A percentile compares a stretch with the other conserved stretches of the same genome.
These are phyloP conservation scores for Serinus canaria DNA, from an alignment of 2,113 vertebrate genomes.

Conservation along the genomic window DNA sequence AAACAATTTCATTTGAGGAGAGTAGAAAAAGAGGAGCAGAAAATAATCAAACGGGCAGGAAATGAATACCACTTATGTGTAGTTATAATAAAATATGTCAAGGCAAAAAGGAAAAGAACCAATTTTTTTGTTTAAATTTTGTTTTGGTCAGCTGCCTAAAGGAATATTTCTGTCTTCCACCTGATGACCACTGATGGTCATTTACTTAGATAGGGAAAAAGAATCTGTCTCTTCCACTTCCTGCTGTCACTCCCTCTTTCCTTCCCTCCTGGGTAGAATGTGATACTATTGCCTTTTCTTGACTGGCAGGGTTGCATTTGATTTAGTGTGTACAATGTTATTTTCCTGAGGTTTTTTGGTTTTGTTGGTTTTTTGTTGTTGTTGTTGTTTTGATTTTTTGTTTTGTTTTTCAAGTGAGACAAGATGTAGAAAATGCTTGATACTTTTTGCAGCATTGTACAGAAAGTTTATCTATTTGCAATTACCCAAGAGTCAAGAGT, in stretches of 20 bases:
- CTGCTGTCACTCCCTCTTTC: neutral
- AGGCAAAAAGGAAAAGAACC: neutral
- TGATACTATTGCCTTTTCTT: neutral
- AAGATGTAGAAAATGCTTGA: neutral
- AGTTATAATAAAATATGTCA: neutral
- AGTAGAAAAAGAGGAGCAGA: neutral
- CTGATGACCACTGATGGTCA: neutral
- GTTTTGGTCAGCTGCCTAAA: neutral
- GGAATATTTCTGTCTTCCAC: neutral
- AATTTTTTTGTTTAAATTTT: neutral
- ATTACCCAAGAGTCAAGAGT: neutral
- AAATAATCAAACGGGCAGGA: neutral
- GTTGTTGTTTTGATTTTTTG: neutral
- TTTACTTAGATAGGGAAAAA: neutral
- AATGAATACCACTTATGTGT: neutral
- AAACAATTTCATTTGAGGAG: neutral
- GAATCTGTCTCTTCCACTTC: neutral
- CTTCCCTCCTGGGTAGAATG: neutral
- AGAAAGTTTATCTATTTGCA: neutral
- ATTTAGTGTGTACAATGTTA: neutral
- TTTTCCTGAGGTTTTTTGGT: neutral
- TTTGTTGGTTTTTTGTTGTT: too few relatives aligned
- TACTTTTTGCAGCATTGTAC: neutral
- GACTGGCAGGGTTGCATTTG: neutral
- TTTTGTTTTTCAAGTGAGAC: neutral